Evolutionary conservation across 2,113 vertebrate species (phyloP).

Genomic region (Rattus rattus): DNA sequence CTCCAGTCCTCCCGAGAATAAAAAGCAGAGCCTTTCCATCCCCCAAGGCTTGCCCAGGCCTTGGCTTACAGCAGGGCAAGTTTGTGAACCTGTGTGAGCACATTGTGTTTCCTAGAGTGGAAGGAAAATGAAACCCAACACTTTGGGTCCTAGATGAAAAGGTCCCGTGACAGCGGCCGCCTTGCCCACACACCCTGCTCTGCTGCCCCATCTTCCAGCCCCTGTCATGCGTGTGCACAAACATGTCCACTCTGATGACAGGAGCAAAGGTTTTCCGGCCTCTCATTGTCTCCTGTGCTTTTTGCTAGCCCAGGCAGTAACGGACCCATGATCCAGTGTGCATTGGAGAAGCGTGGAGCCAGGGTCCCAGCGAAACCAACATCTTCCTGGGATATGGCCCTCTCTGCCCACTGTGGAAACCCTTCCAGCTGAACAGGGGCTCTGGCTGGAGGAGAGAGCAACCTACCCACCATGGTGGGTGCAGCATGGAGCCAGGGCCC

Average conservation of each 20-base stretch:
- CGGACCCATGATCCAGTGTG: conserved; percentile 88
- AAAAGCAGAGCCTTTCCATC: too few relatives aligned
- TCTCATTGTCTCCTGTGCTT: conserved; percentile 82
- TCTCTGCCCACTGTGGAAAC: neutral
- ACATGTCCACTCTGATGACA: neutral
- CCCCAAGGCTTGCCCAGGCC: neutral
- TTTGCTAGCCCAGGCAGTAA: conserved; percentile 93
- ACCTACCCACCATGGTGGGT: neutral
- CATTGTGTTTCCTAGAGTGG: neutral
- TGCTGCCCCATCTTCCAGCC: neutral
- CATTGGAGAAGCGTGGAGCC: conserved; percentile 57
- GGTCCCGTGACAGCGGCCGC: conserved; percentile 62
- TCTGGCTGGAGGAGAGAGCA: conserved; percentile 7
- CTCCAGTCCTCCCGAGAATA: neutral
- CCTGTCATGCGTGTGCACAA: neutral
- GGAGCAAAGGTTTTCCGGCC: neutral
- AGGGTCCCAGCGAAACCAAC: conserved; percentile 38
- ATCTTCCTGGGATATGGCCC: conserved; percentile 3
- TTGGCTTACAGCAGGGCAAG: neutral
- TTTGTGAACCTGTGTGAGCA: neutral
- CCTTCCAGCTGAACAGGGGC: conserved; percentile 16
- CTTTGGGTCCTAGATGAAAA: neutral
- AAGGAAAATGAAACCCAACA: neutral
- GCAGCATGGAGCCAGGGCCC: neutral
- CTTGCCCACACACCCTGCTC: conserved; percentile 18